These are phyloP conservation scores for Pteromalus puparum DNA, from an alignment of 1,140 invertebrate genomes.

Conservation along the genomic window DNA sequence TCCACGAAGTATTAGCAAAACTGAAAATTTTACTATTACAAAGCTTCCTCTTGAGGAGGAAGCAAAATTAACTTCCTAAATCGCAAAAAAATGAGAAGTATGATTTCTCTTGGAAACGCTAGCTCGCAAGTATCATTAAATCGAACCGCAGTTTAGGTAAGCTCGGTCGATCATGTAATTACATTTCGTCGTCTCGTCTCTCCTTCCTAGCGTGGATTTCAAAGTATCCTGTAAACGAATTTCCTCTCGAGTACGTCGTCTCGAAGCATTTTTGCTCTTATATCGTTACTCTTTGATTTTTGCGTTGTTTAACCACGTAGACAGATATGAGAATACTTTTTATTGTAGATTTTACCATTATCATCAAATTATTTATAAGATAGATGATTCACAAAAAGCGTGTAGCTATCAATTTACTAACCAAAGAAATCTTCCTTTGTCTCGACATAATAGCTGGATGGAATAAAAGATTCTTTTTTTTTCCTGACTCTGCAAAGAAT, in stretches of 20 bases:
- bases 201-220: not conserved
- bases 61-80: too few species aligned
- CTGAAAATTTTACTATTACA: too few species aligned
- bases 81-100: not conserved
- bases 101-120: not conserved
- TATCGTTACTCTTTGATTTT: not conserved
- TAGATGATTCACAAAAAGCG: too few species aligned
- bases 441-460: not conserved
- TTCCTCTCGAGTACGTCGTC: not conserved
- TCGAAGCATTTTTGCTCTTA: not conserved
- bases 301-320: not conserved
- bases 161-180: conserved; percentile 23
- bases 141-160: conserved; percentile 12
- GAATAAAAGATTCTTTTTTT: not conserved
- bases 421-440: not conserved
- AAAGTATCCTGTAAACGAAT: conserved; percentile 13
- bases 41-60: too few species aligned
- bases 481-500: not conserved
- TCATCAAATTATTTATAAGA: too few species aligned
- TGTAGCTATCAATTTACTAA: too few species aligned
- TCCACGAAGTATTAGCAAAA: too few species aligned
- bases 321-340: not conserved
- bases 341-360: too few species aligned
- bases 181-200: conserved; percentile 3
- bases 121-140: not conserved